Conservation (phyloP, 2,113 vertebrate species). For the Odobenus rosmarus region DNA sequence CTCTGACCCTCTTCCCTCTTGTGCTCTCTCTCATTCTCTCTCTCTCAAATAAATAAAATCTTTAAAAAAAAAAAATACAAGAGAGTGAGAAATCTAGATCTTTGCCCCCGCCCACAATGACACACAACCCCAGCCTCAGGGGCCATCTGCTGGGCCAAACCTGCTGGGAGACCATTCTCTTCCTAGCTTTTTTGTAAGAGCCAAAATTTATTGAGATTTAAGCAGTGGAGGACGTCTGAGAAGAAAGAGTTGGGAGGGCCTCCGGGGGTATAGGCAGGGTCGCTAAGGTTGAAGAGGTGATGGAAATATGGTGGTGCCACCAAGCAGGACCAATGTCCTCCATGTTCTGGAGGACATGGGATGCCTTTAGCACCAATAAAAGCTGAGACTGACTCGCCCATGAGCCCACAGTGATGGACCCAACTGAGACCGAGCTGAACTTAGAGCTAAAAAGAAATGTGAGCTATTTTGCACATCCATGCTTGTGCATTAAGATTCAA, state of each 20-base stretch:
- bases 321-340: too few relatives aligned
- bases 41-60: too few relatives aligned
- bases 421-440: neutral
- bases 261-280: neutral
- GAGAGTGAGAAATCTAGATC: neutral
- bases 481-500: slow-evolving; percentile 3
- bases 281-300: neutral
- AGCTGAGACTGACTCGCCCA: neutral
- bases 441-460: neutral
- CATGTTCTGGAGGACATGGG: neutral
- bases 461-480: neutral
- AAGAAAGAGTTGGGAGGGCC: neutral
- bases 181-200: neutral
- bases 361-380: neutral
- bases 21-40: too few relatives aligned
- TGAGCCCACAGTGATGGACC: neutral
- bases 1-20: too few relatives aligned
- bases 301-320: neutral
- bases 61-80: too few relatives aligned
- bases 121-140: neutral
- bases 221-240: neutral
- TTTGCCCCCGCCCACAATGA: too few relatives aligned
- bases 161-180: neutral
- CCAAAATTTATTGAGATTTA: neutral
- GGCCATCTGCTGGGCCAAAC: neutral